Evolutionary conservation across 2,888 invertebrate species (phyloP), one percentile per base, ranked within the genome.

Genomic region (Lissonota sp.): DNA sequence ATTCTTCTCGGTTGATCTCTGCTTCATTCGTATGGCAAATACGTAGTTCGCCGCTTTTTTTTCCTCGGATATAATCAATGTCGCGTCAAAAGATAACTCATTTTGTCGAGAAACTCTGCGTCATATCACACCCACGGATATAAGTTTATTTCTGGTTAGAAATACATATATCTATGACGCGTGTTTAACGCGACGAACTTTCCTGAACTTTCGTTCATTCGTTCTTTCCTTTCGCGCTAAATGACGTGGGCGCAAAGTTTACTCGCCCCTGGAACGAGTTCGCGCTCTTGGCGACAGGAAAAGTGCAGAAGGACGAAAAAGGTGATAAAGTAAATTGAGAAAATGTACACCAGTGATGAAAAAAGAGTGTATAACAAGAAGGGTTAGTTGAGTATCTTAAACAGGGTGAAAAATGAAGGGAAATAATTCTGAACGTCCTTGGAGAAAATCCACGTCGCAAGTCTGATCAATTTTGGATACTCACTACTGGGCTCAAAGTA

Each of bases 171-270:
- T 42, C 5, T 42, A 42, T 44, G 26, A 26, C 3, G 44, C 10
- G 14, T 6, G 14, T 51, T 10, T 3, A 51, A 40, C n/a, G 12
- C 7, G 5, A 6, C 12, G 57, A 70, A 44, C 57, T 70, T 70
- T 26, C 6, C 6, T 40, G 57, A 70, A 44, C 57, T 70, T 70
- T 26, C 6, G n/a, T 40, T 40, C 39, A 40, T 60, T 60, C 60
- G 3, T 4, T 40, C 16, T 5, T 10, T 40, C 40, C 39, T 40
- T 39, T 40, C 12, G 6, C 6, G 39, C 42, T 67, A 42, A 44
- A 12, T 57, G 42, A 55, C n/a, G 58, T n/a, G 16, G 26, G 26
- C 10, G n/a, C 26, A 70, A 58, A 39, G 58, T 58, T 70, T 70
- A 46, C n/a, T 40, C 5, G 40, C 60, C 39, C 37, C 39, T n/a